These are phyloP conservation scores for Cryptotis parvus DNA, from an alignment of 2,113 vertebrate species.

Conservation along the genomic window DNA sequence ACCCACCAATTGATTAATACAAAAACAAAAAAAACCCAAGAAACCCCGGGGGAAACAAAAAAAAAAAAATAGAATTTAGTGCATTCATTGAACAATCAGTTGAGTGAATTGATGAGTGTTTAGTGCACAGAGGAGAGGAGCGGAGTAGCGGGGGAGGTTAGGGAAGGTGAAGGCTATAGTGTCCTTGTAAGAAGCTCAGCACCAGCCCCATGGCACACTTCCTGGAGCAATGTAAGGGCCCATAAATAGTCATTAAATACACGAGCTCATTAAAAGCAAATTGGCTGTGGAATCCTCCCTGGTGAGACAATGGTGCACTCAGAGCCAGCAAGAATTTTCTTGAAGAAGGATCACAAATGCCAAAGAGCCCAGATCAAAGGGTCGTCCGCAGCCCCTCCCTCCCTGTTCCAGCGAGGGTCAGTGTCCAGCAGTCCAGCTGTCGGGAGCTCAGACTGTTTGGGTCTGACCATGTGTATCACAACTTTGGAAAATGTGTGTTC, in stretches of 20 bases:
- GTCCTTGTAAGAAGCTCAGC: background rate
- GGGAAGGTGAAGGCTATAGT: background rate
- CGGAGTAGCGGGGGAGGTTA: background rate
- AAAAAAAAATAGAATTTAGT: too few relatives aligned
- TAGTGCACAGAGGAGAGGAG: background rate
- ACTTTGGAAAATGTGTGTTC: conserved; percentile 23
- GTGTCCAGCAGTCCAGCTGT: too few relatives aligned
- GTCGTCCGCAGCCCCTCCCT: background rate
- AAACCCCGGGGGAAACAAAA: too few relatives aligned
- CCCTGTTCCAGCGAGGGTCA: background rate
- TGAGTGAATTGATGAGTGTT: background rate
- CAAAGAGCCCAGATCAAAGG: background rate
- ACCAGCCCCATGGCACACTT: background rate
- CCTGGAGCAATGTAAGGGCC: background rate
- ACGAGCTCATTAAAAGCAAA: background rate
- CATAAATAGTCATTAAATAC: background rate
- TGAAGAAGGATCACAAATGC: background rate
- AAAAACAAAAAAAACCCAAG: too few relatives aligned
- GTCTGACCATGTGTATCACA: background rate
- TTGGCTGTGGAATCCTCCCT: background rate
- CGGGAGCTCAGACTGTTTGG: conserved; percentile 2
- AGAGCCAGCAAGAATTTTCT: background rate
- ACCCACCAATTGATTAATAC: too few relatives aligned
- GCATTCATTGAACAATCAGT: too few relatives aligned
- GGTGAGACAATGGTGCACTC: background rate